Conservation (phyloP, 2,113 vertebrate species). For the Gopherus evgoodei region DNA sequence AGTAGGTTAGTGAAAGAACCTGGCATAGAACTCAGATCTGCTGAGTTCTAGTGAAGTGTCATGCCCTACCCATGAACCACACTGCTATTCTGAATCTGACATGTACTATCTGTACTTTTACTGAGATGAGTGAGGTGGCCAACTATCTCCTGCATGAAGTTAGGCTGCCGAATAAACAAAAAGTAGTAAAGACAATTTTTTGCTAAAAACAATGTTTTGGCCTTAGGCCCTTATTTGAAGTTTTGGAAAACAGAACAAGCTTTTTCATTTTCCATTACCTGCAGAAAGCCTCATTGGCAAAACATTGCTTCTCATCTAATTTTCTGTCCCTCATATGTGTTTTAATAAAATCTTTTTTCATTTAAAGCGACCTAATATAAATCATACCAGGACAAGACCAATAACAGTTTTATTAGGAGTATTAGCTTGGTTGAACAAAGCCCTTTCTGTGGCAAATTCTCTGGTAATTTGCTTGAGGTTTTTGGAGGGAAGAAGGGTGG, state of each 20-base stretch:
- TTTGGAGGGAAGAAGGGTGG: not conserved
- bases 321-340: conserved; percentile 8
- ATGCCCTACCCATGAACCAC: not conserved
- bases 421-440: conserved; percentile 22
- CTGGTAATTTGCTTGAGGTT: not conserved
- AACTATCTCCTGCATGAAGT: not conserved
- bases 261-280: conserved; percentile 52
- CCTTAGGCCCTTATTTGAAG: conserved; percentile 32
- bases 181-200: not conserved
- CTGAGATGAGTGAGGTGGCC: not conserved
- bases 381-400: not conserved
- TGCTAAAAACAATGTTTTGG: conserved; percentile 51
- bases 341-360: not conserved
- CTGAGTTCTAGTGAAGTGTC: not conserved
- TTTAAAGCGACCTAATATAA: conserved; percentile 8
- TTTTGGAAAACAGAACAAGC: conserved; percentile 33
- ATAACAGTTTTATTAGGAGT: conserved; percentile 10
- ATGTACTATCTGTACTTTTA: not conserved
- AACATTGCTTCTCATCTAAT: conserved; percentile 29
- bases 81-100: not conserved
- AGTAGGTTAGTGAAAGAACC: not conserved
- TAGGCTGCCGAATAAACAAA: conserved; percentile 27
- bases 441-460: not conserved
- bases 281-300: conserved; percentile 21
- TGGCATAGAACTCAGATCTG: not conserved